Base-by-base conservation (phyloP, 2,797 vertebrate genomes). In the Liasis olivaceus region DNA sequence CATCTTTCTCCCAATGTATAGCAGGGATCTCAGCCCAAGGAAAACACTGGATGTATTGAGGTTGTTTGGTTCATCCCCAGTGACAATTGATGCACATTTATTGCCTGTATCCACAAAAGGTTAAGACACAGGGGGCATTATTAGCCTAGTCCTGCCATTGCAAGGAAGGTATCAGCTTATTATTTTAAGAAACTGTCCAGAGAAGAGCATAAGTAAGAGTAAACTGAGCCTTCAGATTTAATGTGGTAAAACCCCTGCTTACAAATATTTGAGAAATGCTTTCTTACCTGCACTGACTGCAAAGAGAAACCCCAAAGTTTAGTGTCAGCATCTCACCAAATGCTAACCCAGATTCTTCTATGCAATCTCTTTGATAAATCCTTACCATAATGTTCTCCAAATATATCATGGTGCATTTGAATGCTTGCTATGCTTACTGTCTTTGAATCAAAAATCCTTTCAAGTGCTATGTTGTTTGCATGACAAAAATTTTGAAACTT, bases 401-500 rank as follows among this genome's bases (percentile, higher is more conserved):
- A 92, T 94, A 93, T 94, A 0, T 72, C 95, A 95, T 1, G 6
- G 85, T 88, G 42, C 1, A 11, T 93, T 94, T 96, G 96, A 96
- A 96, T 96, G 95, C 87, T 96, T 95, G 90, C 85, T 93, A 26
- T 92, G 85, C 89, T 94, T 95, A 89, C 90, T 93, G 94, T 85
- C 94, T 94, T 95, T 92, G 81, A 63, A 63, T 95, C 94, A 92
- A 93, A 85, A 92, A 47, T 89, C 89, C 92, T 94, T 90, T 91
- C 58, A 89, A 66, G 63, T 94, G 91, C 64, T 0, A 86, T 95
- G 92, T 95, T 91, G 87, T 93, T 94, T 96, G 96, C 94, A 96
- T 96, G 96, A 96, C 90, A 90, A 91, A 95, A 91, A 94, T 88
- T 90, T 89, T 28, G 88, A 95, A 95, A 90, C 87, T 94, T 94